phyloP scores from a whole-genome alignment of 2,797 vertebrate genomes.

The Salarias fasciatus region DNA sequence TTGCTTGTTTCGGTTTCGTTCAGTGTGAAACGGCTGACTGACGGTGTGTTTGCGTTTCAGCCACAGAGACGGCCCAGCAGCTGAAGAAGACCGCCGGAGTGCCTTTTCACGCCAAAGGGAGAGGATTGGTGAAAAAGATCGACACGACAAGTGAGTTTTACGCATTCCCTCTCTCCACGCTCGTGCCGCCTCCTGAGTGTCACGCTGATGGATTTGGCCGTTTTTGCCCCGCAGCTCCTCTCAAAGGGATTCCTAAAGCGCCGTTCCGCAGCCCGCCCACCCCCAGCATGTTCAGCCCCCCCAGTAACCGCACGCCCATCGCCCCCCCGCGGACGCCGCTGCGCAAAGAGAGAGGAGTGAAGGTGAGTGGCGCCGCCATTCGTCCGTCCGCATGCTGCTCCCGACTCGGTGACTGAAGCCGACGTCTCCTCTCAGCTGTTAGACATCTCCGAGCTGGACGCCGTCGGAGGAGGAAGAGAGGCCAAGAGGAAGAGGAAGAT shows the following conservation, averaged over 20 bases:
- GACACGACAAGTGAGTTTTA: slow-evolving; percentile 94
- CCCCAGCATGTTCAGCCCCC: slow-evolving; percentile 94
- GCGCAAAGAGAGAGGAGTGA: slow-evolving; percentile 95
- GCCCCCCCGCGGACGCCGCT: slow-evolving; percentile 91
- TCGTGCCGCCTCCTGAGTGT: too few relatives aligned
- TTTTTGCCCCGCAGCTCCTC: slow-evolving; percentile 85
- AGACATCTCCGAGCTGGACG: slow-evolving; percentile 93
- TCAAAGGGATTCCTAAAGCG: slow-evolving; percentile 97
- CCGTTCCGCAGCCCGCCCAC: slow-evolving; percentile 94
- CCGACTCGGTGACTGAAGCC: not conserved
- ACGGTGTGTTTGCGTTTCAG: slow-evolving; percentile 72
- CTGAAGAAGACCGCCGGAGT: slow-evolving; percentile 97
- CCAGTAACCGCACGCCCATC: slow-evolving; percentile 93
- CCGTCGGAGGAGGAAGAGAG: slow-evolving; percentile 93
- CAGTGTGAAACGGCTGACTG: too few relatives aligned
- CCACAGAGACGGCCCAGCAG: slow-evolving; percentile 96
- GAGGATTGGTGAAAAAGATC: slow-evolving; percentile 96
- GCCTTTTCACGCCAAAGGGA: slow-evolving; percentile 97
- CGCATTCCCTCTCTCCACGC: too few relatives aligned
- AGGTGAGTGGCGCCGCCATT: slow-evolving; percentile 83
- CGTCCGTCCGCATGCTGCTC: too few relatives aligned
- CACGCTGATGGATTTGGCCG: too few relatives aligned
- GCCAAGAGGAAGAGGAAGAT: slow-evolving; percentile 97
- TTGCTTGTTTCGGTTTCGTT: too few relatives aligned
- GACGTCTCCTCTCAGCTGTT: slow-evolving; percentile 84